Evolutionary conservation across 2,797 vertebrate species (phyloP).

Genomic region (Danio albolineatus): DNA sequence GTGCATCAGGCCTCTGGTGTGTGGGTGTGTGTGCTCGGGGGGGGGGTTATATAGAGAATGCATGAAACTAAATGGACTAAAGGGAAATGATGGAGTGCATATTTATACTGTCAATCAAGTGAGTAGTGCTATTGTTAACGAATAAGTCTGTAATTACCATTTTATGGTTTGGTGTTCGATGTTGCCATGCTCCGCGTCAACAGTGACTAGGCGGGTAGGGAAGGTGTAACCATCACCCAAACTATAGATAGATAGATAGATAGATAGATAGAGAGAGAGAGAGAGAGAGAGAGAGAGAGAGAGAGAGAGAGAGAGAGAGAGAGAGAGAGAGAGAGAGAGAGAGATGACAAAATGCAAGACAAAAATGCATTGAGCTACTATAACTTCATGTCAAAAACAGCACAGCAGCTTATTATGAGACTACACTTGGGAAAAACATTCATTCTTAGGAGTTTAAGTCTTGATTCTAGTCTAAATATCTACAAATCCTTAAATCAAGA

Average conservation of each 20-base stretch:
- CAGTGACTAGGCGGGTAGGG: conserved; percentile 89
- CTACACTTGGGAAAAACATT: too few species aligned
- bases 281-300: not conserved
- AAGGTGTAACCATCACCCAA: conserved; percentile 94
- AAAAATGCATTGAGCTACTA: not conserved
- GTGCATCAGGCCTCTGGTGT: not conserved
- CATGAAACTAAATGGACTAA: not conserved
- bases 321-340: not conserved
- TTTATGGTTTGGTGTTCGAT: conserved; percentile 83
- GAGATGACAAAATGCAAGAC: too few species aligned
- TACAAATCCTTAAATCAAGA: too few species aligned
- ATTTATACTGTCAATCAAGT: not conserved
- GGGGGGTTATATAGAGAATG: not conserved
- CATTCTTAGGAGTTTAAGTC: too few species aligned
- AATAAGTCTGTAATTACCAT: conserved; percentile 79
- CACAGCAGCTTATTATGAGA: too few species aligned
- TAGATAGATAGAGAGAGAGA: not conserved
- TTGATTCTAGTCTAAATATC: too few species aligned
- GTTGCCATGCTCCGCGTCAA: conserved; percentile 88
- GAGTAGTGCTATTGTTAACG: not conserved
- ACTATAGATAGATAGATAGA: conserved; percentile 68
- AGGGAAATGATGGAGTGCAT: not conserved
- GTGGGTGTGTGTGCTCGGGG: too few species aligned
- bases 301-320: not conserved
- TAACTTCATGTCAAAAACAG: not conserved